Base-by-base conservation (phyloP, 35 echinoderm and acorn worm species). In the Strongylocentrotus purpuratus region DNA sequence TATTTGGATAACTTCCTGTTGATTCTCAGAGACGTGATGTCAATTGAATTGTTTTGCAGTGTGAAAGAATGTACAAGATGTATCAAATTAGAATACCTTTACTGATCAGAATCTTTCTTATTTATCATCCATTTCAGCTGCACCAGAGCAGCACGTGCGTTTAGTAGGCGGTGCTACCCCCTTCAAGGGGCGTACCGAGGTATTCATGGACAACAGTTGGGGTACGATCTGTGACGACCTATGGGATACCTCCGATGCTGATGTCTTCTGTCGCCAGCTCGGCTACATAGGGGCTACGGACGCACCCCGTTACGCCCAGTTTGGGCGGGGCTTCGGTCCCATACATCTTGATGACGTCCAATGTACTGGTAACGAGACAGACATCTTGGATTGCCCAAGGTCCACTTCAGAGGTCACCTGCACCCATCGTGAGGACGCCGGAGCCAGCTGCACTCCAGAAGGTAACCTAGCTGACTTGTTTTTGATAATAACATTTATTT, bases 311-410 rank as follows among this genome's bases (percentile, higher is more conserved):
- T 93, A 93, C n/a, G 91, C 91, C 46, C 91, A 93, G 33, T 93
- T 93, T 58, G 91, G 91, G 48, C 91, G 91, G 25, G 91, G 91
- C 25, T 93, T 93, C 11, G 91, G 91, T 28, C 91, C 91, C 9
- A 93, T 93, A 12, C 48, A 46, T 25, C 91, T 93, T 18, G 91
- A 93, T 14, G 48, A 93, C 28, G 91, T 93, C 46, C 91, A 93
- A 45, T 93, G 91, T 31, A 48, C 25, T 58, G 91, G 91, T 48
- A 93, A 93, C 25, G 91, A 93, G 91, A 93, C 91, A 46, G 91
- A 93, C n/a, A 93, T 93, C 45, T 4, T 33, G 46, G 91, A 93
- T 33, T 93, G 91, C 31, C 91, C 91, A 15, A 33, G 91, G 91
- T 58, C 45, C 11, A 33, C 11, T 4, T 4, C 13, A 4, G 0